Base-by-base conservation (phyloP, 2,797 vertebrate species). In the Chromobotia macracanthus region DNA sequence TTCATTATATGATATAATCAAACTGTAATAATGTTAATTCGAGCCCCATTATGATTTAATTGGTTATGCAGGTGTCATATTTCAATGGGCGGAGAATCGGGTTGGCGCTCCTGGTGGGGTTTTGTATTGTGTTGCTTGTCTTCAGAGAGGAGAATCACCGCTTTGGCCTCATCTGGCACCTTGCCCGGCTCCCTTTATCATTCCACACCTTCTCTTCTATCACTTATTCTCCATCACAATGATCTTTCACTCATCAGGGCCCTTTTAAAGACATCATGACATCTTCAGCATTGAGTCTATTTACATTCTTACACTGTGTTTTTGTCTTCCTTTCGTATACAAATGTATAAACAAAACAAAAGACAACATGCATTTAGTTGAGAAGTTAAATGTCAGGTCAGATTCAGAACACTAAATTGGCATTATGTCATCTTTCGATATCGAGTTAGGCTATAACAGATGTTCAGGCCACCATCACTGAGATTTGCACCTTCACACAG, bases 381-480 rank as follows among this genome's bases (percentile, higher is more conserved):
- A 44, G 41, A 44, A 11, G 41, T 44, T 1, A 44, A 13, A 46
- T 55, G 21, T 63, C 28, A 23, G 67, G 41, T 71, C 3, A 38
- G 46, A 56, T 25, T 55, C 15, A 50, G 50, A 71, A 53, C 31
- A 86, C 85, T 78, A 87, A 82, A 67, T 21, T 79, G 80, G 84
- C 89, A 89, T 88, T 87, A 78, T 41, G 56, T 25, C 65, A 64
- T 85, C 51, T 69, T 79, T 68, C 19, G 12, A 13, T 65, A 72
- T 35, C 19, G 72, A 78, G 75, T 84, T 86, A 89, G 84, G 87
- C 84, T 75, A 3, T 31, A 2, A 77, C 60, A 77, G 56, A 79
- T 84, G 84, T 66, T 84, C 83, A 85, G 81, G 80, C 82, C 80
- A 70, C 87, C 84, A 87, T 89, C 87, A 86, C 78, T 82, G 84